These are phyloP conservation scores for Otocyon megalotis DNA, from an alignment of 2,113 vertebrate species.

Conservation along the genomic window DNA sequence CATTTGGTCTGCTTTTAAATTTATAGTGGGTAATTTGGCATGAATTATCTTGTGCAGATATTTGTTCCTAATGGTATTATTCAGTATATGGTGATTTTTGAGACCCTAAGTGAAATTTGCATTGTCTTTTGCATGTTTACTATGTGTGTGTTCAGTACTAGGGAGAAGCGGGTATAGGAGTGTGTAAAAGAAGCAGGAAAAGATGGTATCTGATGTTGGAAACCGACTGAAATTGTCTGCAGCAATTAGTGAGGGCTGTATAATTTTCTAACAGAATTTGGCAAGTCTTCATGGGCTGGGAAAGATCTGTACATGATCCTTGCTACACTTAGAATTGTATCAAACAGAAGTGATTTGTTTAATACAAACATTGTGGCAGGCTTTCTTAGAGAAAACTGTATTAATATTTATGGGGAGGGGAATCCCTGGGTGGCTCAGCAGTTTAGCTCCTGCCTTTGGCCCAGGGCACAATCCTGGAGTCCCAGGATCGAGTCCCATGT, in stretches of 20 bases:
- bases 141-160: fast-evolving
- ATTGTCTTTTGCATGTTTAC: neutral
- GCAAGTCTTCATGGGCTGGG: neutral
- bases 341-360: neutral
- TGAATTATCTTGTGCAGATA: fast-evolving
- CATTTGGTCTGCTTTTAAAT: neutral
- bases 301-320: neutral
- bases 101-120: neutral
- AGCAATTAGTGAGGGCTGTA: neutral
- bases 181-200: too few relatives aligned
- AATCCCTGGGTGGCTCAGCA: too few relatives aligned
- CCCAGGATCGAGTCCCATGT: too few relatives aligned
- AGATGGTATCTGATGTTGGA: fast-evolving
- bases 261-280: neutral
- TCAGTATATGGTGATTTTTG: neutral
- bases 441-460: too few relatives aligned
- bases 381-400: neutral
- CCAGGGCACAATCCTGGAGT: too few relatives aligned
- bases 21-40: neutral
- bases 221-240: neutral
- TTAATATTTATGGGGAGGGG: neutral
- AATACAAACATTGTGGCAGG: neutral
- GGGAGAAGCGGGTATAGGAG: fast-evolving
- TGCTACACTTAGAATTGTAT: fast-evolving
- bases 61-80: neutral